Evolutionary conservation across 2,113 vertebrate species (phyloP).

Genomic region (Apaloderma vittatum): DNA sequence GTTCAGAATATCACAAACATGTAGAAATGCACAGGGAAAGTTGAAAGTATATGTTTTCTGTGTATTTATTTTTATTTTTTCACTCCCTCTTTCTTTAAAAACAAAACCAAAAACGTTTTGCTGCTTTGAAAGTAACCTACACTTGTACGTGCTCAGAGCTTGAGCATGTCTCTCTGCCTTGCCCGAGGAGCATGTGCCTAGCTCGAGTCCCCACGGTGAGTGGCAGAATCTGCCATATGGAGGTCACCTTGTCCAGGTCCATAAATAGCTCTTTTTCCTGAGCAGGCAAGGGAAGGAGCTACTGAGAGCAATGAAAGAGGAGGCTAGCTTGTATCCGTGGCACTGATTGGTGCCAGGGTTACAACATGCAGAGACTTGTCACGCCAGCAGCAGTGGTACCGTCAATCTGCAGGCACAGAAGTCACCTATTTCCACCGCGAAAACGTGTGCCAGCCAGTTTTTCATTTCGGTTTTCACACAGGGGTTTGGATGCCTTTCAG

Average conservation of each 20-base stretch:
- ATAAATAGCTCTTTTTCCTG: constrained; percentile 68
- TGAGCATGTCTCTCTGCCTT: background rate
- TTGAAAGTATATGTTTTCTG: background rate
- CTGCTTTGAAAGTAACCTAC: background rate
- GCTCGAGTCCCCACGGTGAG: constrained; percentile 42
- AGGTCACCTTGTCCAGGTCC: constrained; percentile 71
- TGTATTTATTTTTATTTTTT: background rate
- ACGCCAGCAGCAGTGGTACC: constrained; percentile 35
- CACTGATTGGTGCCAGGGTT: constrained; percentile 58
- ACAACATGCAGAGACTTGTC: constrained; percentile 48
- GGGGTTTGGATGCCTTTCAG: constrained; percentile 66
- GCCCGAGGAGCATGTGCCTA: constrained; percentile 28
- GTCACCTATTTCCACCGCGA: constrained; percentile 12
- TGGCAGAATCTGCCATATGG: constrained; percentile 69
- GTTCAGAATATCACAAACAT: background rate
- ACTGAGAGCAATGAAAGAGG: constrained; percentile 30
- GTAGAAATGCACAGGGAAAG: background rate
- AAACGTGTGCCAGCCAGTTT: constrained; percentile 34
- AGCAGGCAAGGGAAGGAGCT: constrained; percentile 53
- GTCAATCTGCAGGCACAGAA: constrained; percentile 52
- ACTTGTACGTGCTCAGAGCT: background rate
- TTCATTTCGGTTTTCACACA: constrained; percentile 37
- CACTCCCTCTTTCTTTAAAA: background rate
- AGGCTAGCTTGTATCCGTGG: constrained; percentile 46
- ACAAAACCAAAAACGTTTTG: background rate